phyloP scores from a whole-genome alignment of 1,140 invertebrate species.

The Ceratosolen fusciceps region DNA sequence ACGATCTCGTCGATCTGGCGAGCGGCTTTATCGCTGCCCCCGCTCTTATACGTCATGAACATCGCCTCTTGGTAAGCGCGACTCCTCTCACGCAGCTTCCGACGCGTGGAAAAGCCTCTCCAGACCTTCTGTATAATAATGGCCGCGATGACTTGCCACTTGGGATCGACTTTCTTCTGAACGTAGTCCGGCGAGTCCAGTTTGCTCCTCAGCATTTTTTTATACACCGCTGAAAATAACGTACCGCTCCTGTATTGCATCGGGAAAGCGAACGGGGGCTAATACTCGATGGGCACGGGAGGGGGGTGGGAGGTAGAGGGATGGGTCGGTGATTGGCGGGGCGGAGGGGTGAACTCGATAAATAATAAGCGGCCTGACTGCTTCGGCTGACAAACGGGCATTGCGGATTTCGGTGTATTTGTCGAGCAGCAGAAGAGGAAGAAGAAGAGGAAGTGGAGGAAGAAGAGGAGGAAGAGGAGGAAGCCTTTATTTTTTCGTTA shows the following conservation, averaged over 20 bases:
- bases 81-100: conserved; percentile 60
- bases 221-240: not conserved
- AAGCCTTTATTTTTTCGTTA: not conserved
- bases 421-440: not conserved
- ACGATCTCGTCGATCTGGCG: not conserved
- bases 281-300: no score
- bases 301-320: no score
- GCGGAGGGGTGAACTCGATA: no score
- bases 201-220: conserved; percentile 26
- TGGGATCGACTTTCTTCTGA: conserved; percentile 44
- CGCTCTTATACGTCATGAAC: conserved; percentile 64
- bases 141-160: conserved; percentile 48
- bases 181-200: conserved; percentile 37
- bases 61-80: conserved; percentile 64
- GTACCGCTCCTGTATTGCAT: no score
- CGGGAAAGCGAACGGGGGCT: no score
- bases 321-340: no score
- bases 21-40: conserved; percentile 52
- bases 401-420: no score
- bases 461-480: not conserved
- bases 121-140: conserved; percentile 70
- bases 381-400: no score
- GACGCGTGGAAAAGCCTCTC: conserved; percentile 61
- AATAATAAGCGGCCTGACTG: no score
- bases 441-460: not conserved